phyloP scores from a whole-genome alignment of 2,797 vertebrate genomes.

The Benthosema pterotum region DNA sequence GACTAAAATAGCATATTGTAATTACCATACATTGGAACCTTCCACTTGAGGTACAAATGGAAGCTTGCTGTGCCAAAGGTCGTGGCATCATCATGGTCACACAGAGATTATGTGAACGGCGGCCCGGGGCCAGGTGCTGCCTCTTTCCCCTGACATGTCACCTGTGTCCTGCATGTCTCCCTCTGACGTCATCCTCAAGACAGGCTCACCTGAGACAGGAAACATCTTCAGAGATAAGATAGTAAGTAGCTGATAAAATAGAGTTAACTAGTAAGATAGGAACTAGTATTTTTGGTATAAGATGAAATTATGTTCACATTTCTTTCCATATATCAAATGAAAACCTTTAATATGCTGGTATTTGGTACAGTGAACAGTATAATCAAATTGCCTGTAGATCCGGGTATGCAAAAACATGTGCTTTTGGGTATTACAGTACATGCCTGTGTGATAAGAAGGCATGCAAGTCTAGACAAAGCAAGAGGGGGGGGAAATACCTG shows the following conservation, averaged over 20 bases:
- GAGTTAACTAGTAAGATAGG: constrained; percentile 41
- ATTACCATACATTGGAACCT: background rate
- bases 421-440: background rate
- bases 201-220: constrained; percentile 58
- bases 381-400: background rate
- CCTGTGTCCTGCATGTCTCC: constrained; percentile 79
- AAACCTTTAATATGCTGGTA: no score
- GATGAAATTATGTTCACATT: no score
- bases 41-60: constrained; percentile 65
- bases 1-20: no score
- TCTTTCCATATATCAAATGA: no score
- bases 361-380: background rate
- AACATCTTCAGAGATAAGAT: constrained; percentile 75
- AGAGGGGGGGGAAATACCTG: constrained; percentile 35
- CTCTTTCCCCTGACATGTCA: constrained; percentile 64
- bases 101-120: constrained; percentile 63
- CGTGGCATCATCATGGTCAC: constrained; percentile 79
- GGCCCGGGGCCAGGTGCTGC: constrained; percentile 62
- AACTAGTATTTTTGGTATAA: background rate
- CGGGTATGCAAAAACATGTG: constrained; percentile 24
- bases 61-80: constrained; percentile 71
- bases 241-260: no score
- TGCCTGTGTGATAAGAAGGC: constrained; percentile 33
- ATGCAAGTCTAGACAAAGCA: constrained; percentile 47
- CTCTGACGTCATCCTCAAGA: constrained; percentile 79